These are phyloP conservation scores for Bombus affinis DNA, from an alignment of 1,140 invertebrate species.

Conservation along the genomic window DNA sequence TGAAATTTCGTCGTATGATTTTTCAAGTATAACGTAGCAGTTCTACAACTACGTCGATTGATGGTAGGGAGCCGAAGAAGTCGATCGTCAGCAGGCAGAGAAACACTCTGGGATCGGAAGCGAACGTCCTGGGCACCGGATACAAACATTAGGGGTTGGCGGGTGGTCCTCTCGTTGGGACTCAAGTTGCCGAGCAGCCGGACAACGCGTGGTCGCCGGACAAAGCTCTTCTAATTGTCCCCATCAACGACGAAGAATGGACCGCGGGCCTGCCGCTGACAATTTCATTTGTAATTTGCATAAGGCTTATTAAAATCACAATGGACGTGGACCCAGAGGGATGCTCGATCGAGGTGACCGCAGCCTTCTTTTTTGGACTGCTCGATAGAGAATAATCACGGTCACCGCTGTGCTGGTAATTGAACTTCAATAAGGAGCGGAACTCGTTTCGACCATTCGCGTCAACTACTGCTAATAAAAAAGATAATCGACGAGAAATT, in stretches of 20 bases:
- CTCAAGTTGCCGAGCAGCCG: constrained; percentile 72
- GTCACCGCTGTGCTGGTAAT: constrained; percentile 41
- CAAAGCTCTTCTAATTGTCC: constrained; percentile 77
- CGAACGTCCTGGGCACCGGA: constrained; percentile 71
- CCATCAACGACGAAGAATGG: constrained; percentile 76
- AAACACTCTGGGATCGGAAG: constrained; percentile 61
- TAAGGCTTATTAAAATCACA: constrained; percentile 75
- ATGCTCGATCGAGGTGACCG: constrained; percentile 49
- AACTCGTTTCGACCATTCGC: not conserved
- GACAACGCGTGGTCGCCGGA: constrained; percentile 72
- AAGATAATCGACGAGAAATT: not conserved
- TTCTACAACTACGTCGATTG: not conserved
- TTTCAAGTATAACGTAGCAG: not conserved
- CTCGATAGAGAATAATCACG: constrained; percentile 50
- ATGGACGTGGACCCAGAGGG: constrained; percentile 61
- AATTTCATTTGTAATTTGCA: constrained; percentile 78
- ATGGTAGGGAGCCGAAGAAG: constrained; percentile 12
- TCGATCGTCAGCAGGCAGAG: constrained; percentile 22
- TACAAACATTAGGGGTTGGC: constrained; percentile 76
- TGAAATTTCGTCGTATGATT: not conserved
- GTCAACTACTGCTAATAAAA: not conserved
- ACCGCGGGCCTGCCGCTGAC: constrained; percentile 73
- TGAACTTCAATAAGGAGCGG: constrained; percentile 35
- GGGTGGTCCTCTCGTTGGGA: constrained; percentile 73
- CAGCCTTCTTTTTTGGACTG: constrained; percentile 26